Percentiles rank a stretch among this genome's conserved stretches.
Evolutionary conservation across 2,797 vertebrate species (phyloP).

Genomic region (Hemitrygon akajei): DNA sequence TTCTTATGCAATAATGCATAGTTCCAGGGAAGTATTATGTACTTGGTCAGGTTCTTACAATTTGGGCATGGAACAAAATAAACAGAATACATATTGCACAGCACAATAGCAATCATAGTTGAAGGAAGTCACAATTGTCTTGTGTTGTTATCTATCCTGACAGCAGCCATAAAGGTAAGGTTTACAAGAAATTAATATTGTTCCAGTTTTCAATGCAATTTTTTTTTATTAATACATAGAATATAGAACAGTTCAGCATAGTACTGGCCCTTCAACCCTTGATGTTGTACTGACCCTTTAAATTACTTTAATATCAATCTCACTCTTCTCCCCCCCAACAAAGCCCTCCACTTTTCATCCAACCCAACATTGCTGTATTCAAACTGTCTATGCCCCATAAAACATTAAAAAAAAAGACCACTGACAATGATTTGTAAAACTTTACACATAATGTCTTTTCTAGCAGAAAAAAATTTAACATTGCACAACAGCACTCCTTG

Average conservation of each 20-base stretch:
- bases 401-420: background rate
- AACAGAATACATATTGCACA: background rate
- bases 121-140: background rate
- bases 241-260: too few species aligned
- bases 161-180: slow-evolving; percentile 5
- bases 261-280: too few species aligned
- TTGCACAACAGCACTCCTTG: background rate
- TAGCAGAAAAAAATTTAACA: background rate
- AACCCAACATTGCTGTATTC: background rate
- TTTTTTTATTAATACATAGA: background rate
- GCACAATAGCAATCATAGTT: background rate
- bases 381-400: background rate
- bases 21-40: background rate
- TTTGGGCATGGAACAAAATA: background rate
- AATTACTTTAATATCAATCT: too few species aligned
- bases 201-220: background rate
- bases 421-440: background rate
- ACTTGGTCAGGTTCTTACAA: background rate
- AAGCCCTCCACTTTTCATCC: background rate
- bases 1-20: background rate
- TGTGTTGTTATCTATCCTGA: background rate
- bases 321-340: too few species aligned
- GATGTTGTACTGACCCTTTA: too few species aligned
- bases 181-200: background rate
- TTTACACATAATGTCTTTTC: background rate